These are phyloP conservation scores for Sinocyclocheilus anshuiensis DNA, from an alignment of 2,113 vertebrate genomes.

Conservation along the genomic window DNA sequence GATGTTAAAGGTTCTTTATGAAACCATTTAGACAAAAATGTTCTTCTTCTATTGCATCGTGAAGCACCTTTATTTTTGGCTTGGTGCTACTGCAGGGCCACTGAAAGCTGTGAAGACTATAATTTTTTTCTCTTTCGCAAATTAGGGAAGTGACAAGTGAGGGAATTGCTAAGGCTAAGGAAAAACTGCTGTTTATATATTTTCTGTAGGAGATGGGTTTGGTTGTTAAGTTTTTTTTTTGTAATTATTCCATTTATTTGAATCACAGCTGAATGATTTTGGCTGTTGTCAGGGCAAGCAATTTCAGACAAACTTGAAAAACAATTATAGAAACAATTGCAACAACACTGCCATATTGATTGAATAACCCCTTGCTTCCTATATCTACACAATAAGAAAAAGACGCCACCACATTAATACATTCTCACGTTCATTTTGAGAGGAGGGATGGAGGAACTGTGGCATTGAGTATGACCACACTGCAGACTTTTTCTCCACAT, in stretches of 20 bases:
- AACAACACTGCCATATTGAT: neutral
- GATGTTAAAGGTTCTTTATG: too few relatives aligned
- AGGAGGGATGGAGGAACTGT: neutral
- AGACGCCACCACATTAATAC: slow-evolving; percentile 1
- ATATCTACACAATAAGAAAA: neutral
- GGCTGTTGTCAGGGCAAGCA: neutral
- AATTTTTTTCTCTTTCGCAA: neutral
- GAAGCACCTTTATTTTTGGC: neutral
- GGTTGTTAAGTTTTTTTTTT: neutral
- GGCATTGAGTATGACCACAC: neutral
- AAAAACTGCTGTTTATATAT: neutral
- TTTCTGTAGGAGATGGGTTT: neutral
- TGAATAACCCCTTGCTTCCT: slow-evolving; percentile 26
- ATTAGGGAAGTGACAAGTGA: neutral
- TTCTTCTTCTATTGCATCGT: too few relatives aligned
- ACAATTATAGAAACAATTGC: neutral
- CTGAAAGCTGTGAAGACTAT: neutral
- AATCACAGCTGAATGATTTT: neutral
- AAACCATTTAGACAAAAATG: too few relatives aligned
- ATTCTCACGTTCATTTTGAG: neutral
- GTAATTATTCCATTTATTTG: neutral
- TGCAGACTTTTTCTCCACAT: neutral
- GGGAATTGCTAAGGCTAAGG: neutral
- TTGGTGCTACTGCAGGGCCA: neutral
- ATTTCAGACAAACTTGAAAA: neutral